Percentiles rank a stretch among this genome's conserved stretches.
Conservation (phyloP, 2,888 invertebrate species). For the Halocaridina rubra region DNA sequence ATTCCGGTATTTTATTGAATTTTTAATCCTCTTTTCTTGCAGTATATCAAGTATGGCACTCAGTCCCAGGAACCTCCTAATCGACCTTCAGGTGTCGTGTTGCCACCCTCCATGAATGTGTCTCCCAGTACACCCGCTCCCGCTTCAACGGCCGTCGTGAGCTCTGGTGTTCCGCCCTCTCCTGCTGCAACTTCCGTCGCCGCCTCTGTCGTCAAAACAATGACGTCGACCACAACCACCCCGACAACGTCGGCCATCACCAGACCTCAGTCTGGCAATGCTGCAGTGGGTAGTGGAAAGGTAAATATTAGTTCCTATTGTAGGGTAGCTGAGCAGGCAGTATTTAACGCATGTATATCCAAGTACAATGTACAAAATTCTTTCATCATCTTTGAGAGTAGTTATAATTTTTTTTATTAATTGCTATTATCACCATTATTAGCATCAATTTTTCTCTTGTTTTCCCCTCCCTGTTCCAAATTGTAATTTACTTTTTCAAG, state of each 20-base stretch:
- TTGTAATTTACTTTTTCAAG: no score
- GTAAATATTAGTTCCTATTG: no score
- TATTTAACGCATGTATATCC: no score
- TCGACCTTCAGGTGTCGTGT: conserved; percentile 80
- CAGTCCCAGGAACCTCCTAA: conserved; percentile 90
- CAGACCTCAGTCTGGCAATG: conserved; percentile 35
- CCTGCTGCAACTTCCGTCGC: conserved; percentile 12
- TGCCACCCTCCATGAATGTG: conserved; percentile 70
- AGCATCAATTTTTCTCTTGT: not conserved
- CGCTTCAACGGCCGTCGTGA: not conserved
- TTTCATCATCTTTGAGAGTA: no score
- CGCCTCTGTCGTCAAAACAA: conserved; percentile 37
- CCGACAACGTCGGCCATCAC: conserved; percentile 40
- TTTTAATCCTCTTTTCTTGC: conserved; percentile 26
- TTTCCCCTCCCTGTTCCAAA: no score
- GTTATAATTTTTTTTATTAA: no score
- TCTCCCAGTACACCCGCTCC: conserved; percentile 45
- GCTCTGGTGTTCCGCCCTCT: conserved; percentile 22
- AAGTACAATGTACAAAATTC: no score
- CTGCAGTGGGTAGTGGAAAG: conserved; percentile 49
- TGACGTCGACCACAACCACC: conserved; percentile 48
- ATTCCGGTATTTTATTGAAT: not conserved
- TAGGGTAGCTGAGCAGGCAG: no score
- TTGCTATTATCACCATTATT: no score
- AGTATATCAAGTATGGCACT: conserved; percentile 90